phyloP scores from a whole-genome alignment of 2,888 invertebrate genomes.

The Eupithecia dodoneata region DNA sequence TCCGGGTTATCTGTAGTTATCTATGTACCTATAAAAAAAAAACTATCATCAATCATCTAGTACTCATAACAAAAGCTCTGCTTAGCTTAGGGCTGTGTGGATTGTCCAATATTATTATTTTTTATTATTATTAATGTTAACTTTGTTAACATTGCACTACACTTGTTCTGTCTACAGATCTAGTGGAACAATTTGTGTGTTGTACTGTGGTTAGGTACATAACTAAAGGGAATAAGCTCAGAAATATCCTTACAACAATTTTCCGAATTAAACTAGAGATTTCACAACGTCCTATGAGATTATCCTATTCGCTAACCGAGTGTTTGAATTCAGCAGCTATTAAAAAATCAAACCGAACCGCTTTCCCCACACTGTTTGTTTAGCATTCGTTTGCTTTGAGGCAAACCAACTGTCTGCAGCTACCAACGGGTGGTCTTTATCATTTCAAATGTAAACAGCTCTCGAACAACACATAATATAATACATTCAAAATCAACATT shows the following conservation, averaged over 20 bases:
- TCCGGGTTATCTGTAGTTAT: too few species aligned
- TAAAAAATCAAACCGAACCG: conserved; percentile 65
- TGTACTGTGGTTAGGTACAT: background rate
- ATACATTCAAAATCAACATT: conserved; percentile 73
- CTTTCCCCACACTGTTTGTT: conserved; percentile 75
- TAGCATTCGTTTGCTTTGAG: conserved; percentile 76
- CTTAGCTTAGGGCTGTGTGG: too few species aligned
- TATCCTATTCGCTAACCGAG: conserved; percentile 5
- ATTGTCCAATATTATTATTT: too few species aligned
- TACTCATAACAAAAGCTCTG: too few species aligned
- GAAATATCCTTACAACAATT: background rate
- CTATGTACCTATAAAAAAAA: too few species aligned
- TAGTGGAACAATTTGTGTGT: background rate
- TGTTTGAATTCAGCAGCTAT: conserved; percentile 50
- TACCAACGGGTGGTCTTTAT: conserved; percentile 79
- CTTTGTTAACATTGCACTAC: too few species aligned
- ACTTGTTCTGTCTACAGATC: background rate
- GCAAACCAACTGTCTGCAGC: conserved; percentile 69
- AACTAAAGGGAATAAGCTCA: background rate
- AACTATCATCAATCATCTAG: too few species aligned
- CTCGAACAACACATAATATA: conserved; percentile 73
- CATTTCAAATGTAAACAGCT: conserved; percentile 78
- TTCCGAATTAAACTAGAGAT: background rate
- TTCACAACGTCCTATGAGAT: too few species aligned
- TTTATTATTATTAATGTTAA: too few species aligned